phyloP scores from a whole-genome alignment of 2,113 vertebrate genomes.

The Clarias gariepinus region DNA sequence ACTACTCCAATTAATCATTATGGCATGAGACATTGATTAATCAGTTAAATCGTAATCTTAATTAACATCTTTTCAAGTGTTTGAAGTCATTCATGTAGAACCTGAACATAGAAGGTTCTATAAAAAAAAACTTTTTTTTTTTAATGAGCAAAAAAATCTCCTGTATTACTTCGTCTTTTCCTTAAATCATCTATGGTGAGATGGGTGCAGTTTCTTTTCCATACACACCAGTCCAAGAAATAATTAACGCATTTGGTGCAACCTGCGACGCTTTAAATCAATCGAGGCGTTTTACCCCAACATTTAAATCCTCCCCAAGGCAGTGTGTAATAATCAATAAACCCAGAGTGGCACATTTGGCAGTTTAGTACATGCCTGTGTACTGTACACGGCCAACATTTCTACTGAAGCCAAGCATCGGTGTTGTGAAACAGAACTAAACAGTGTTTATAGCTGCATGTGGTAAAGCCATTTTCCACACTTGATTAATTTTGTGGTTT shows the following conservation, averaged over 20 bases:
- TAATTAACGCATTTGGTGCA: neutral
- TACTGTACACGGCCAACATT: neutral
- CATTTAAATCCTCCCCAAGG: neutral
- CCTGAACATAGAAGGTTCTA: neutral
- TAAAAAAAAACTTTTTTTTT: neutral
- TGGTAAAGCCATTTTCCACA: constrained; percentile 22
- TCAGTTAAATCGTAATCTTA: neutral
- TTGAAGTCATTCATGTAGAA: neutral
- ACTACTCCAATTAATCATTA: neutral
- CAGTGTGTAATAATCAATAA: neutral
- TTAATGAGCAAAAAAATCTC: neutral
- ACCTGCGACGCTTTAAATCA: neutral
- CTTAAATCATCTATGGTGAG: neutral
- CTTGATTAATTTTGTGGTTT: neutral
- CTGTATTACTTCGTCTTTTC: neutral
- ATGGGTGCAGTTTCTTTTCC: neutral
- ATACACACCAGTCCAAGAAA: neutral
- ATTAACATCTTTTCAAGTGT: neutral
- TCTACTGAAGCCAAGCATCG: constrained; percentile 1
- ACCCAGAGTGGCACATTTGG: neutral
- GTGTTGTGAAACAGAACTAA: neutral
- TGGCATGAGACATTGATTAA: neutral
- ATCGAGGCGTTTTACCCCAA: neutral
- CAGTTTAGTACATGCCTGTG: neutral
- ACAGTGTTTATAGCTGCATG: constrained; percentile 17